Percentiles rank a stretch among this genome's conserved stretches.
phyloP scores from a whole-genome alignment of 2,888 invertebrate genomes.

The Macrosiphum euphorbiae region DNA sequence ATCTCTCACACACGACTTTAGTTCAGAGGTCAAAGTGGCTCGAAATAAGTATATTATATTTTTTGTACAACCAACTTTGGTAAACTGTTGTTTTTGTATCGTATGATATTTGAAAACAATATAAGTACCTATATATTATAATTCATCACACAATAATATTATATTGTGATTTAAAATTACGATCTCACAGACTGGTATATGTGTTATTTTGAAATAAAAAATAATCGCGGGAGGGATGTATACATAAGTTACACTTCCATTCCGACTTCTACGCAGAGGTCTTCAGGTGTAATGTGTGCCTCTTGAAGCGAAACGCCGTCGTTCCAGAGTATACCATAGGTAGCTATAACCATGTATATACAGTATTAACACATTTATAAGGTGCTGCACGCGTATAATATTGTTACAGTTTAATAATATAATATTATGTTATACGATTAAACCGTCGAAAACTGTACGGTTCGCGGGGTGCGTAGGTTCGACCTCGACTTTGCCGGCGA shows the following conservation, averaged over 20 bases:
- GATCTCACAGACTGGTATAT: neutral
- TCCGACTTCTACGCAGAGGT: neutral
- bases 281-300: neutral
- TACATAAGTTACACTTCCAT: neutral
- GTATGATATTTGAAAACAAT: neutral
- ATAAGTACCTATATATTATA: neutral
- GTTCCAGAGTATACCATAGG: no score
- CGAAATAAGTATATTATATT: neutral
- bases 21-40: neutral
- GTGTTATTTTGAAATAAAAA: neutral
- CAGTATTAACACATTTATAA: neutral
- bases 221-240: neutral
- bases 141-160: neutral
- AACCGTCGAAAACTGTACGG: neutral
- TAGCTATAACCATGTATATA: neutral
- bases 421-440: neutral
- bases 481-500: neutral
- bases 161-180: neutral
- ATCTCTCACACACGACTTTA: neutral
- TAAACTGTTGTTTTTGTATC: neutral
- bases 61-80: neutral
- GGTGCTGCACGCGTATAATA: neutral
- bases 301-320: neutral
- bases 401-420: neutral
- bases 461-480: neutral